Conservation (phyloP, 2,113 vertebrate genomes). For the Helogale parvula region DNA sequence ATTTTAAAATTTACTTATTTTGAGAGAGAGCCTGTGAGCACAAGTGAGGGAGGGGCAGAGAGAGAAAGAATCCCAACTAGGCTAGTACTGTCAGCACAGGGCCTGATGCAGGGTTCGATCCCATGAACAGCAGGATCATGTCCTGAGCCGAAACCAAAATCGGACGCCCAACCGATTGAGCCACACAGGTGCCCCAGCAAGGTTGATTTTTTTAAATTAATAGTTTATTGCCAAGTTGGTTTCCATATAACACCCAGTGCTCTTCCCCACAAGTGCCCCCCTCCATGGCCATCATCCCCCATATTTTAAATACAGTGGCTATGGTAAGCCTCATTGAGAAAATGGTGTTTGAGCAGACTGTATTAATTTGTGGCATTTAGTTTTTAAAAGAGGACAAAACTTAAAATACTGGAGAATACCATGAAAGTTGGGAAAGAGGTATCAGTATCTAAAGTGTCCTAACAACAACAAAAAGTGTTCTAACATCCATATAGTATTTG, state of each 20-base stretch:
- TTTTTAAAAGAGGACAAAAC: neutral
- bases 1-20: neutral
- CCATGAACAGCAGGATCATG: no score
- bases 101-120: no score
- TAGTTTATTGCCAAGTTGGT: no score
- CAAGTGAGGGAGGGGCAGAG: no score
- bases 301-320: neutral
- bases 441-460: neutral
- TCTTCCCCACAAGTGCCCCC: no score
- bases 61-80: no score
- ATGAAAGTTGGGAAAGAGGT: neutral
- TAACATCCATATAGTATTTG: neutral
- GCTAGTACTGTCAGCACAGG: no score
- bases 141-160: no score
- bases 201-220: neutral
- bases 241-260: no score
- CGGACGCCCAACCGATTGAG: no score
- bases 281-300: no score
- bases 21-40: no score
- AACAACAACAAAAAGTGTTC: neutral
- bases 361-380: neutral
- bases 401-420: neutral
- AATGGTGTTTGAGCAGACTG: neutral
- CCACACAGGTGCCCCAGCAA: neutral
- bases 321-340: neutral